phyloP scores from a whole-genome alignment of 2,888 invertebrate genomes.

The Drosophila stalkeri region DNA sequence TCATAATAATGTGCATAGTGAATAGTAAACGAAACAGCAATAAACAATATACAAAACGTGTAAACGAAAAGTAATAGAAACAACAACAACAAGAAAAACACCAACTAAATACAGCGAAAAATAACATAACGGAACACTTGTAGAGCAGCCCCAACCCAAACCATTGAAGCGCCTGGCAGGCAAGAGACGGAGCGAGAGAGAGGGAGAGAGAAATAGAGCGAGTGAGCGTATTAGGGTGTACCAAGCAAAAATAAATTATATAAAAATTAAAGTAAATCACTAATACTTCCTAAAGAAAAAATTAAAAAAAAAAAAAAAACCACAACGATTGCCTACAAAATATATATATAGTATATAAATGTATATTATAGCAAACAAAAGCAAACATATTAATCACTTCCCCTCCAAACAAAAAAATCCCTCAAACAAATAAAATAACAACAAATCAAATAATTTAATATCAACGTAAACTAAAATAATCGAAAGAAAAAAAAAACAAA shows the following conservation, averaged over 20 bases:
- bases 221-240: constrained; percentile 37
- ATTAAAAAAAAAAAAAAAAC: constrained; percentile 49
- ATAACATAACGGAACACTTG: constrained; percentile 37
- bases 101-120: constrained; percentile 72
- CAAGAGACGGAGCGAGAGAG: not conserved
- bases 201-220: constrained; percentile 1
- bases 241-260: constrained; percentile 31
- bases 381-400: constrained; percentile 57
- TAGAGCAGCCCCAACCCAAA: constrained; percentile 13
- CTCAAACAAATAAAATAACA: constrained; percentile 17
- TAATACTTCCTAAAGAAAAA: constrained; percentile 78
- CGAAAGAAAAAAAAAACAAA: constrained; percentile 9
- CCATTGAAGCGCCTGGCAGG: constrained; percentile 13
- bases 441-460: constrained; percentile 54
- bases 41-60: constrained; percentile 73
- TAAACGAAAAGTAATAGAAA: constrained; percentile 80
- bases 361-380: constrained; percentile 53
- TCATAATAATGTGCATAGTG: constrained; percentile 72
- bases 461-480: constrained; percentile 56
- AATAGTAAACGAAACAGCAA: constrained; percentile 81
- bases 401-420: constrained; percentile 29
- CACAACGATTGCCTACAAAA: constrained; percentile 83
- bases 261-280: constrained; percentile 67
- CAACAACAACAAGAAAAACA: constrained; percentile 64
- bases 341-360: constrained; percentile 74